phyloP scores from a whole-genome alignment of 2,797 vertebrate species.

The Sorex maritimensis region DNA sequence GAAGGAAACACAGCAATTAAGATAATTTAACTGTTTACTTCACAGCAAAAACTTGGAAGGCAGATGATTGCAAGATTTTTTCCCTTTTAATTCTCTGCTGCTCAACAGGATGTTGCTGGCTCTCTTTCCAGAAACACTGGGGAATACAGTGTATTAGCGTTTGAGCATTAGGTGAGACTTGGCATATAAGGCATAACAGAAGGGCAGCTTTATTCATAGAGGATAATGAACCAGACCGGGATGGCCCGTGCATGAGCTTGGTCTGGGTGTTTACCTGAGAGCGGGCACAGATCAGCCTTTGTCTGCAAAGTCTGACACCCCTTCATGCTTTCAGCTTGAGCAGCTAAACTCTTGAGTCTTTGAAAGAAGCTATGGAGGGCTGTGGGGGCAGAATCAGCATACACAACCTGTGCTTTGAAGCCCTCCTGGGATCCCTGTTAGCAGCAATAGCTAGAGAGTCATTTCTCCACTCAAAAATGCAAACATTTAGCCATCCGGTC shows the following conservation, averaged over 20 bases:
- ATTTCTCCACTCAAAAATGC: not conserved
- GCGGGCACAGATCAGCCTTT: not conserved
- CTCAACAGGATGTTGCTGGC: not conserved
- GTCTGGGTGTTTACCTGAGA: not conserved
- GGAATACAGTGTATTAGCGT: constrained; percentile 30
- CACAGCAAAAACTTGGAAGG: constrained; percentile 33
- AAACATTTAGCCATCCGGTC: rapidly evolving
- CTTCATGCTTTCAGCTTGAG: not conserved
- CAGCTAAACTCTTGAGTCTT: not conserved
- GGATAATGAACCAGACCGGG: not conserved
- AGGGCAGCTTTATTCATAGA: not conserved
- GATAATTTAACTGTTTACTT: constrained; percentile 71
- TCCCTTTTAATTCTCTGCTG: not conserved
- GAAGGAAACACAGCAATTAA: constrained; percentile 31
- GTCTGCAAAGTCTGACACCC: not conserved
- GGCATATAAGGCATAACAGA: not conserved
- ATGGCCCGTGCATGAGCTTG: not conserved
- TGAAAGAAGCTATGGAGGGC: not conserved
- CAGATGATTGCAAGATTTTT: constrained; percentile 41
- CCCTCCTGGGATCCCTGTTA: not conserved
- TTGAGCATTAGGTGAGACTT: not conserved
- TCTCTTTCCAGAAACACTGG: constrained; percentile 39
- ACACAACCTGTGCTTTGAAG: not conserved
- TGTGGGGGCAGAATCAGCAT: not conserved
- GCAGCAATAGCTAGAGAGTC: not conserved